A percentile compares a stretch with the other conserved stretches of the same genome.
Conservation (phyloP, 2,797 vertebrate genomes). For the Epinephelus coioides region DNA sequence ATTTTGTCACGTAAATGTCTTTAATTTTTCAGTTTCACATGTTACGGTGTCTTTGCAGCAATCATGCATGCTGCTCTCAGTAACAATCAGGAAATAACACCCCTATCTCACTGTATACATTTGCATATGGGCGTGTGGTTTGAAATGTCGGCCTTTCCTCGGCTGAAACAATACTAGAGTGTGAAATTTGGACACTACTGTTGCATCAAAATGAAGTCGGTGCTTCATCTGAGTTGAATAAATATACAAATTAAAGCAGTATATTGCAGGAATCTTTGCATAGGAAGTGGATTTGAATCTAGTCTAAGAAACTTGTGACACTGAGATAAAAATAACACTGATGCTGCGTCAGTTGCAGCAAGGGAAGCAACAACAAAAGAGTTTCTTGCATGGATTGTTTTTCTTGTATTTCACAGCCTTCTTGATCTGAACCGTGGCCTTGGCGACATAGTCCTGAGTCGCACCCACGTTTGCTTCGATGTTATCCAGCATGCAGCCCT, state of each 20-base stretch:
- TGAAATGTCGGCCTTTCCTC: conserved; percentile 37
- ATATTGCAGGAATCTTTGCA: background rate
- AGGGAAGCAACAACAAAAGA: conserved; percentile 94
- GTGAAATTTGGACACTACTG: background rate
- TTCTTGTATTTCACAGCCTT: conserved; percentile 91
- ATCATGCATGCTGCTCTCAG: conserved; percentile 9
- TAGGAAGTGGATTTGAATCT: conserved; percentile 8
- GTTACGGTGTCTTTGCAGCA: background rate
- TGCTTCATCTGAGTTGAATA: conserved; percentile 20
- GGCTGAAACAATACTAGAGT: background rate
- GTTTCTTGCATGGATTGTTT: conserved; percentile 90
- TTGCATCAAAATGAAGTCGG: background rate
- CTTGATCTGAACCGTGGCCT: conserved; percentile 87
- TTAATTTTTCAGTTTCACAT: no score
- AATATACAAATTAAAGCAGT: conserved; percentile 31
- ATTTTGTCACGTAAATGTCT: no score
- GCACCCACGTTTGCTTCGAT: conserved; percentile 91
- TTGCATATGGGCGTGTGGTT: conserved; percentile 63
- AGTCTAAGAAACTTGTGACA: background rate
- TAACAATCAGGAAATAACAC: conserved; percentile 54
- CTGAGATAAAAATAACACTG: background rate
- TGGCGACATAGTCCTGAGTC: conserved; percentile 90
- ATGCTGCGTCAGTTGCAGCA: conserved; percentile 81
- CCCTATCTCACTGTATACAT: conserved; percentile 43
- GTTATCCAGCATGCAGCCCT: conserved; percentile 91